Evolutionary conservation across 2,888 invertebrate genomes (phyloP), one percentile per base, ranked within the genome.

Genomic region (Hydrotaea diabolus): DNA sequence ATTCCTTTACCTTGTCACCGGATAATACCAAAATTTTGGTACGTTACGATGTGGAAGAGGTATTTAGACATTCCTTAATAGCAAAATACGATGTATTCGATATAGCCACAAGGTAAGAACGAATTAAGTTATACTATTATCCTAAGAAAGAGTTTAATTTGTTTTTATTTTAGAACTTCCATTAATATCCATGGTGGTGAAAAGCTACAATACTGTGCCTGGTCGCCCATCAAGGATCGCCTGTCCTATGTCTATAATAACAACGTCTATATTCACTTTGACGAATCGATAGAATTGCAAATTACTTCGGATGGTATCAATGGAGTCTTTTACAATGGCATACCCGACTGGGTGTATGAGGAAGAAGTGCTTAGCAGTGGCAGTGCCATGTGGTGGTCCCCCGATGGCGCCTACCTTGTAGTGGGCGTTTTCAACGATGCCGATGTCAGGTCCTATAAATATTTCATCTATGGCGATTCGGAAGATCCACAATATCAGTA

Each of bases 331-430:
- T 97, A 96, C 91, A 96, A 96, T 90, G 98, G 98, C 3, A 94
- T 96, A 21, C 95, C 97, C 9, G 98, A 98, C 91, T 98, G 98
- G 98, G 95, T 98, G 49, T 98, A 98, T 90, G 98, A 98, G 94
- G 97, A 97, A 94, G 97, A 97, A 92, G 95, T 97, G 13, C 93
- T 97, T 74, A 93, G 94, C 74, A 93, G 94, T 8, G 94, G 95
- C 71, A 94, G 94, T 86, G 97, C 97, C 0, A 88, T 96, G 87
- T 97, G 97, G 97, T 96, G 96, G 93, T 96, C 97, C 0, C 94
- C 95, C 0, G 93, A 94, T 87, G 96, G 96, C 13, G 93, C 92
- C 3, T 94, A 94, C 84, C 90, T 98, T 49, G 96, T 96, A 0
- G 96, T 95, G 72, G 95, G 95, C 0, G 93, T 94, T n/a, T 96